These are phyloP conservation scores for Donacobius atricapilla DNA, from an alignment of 2,113 vertebrate species.

Conservation along the genomic window DNA sequence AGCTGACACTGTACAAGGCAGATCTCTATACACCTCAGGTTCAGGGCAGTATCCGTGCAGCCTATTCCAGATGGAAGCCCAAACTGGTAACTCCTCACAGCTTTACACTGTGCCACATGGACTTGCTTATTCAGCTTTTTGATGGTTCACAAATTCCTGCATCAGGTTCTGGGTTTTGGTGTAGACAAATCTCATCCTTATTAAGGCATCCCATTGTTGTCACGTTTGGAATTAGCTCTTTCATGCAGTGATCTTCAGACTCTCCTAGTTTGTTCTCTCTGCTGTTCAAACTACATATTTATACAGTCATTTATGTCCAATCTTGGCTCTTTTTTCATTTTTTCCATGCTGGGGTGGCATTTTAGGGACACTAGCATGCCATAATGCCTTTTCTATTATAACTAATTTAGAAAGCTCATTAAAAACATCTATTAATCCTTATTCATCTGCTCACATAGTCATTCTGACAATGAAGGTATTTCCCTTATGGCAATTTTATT, in stretches of 20 bases:
- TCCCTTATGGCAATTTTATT: constrained; percentile 35
- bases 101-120: background rate
- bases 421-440: constrained; percentile 25
- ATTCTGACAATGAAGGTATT: constrained; percentile 32
- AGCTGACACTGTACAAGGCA: background rate
- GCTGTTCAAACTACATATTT: background rate
- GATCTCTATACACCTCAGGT: background rate
- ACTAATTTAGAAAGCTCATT: background rate
- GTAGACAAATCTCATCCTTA: background rate
- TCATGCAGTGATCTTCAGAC: constrained; percentile 27
- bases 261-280: constrained; percentile 40
- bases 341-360: background rate
- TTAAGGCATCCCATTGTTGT: background rate
- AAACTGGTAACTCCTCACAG: background rate
- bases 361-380: background rate
- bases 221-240: constrained; percentile 26
- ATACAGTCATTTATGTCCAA: background rate
- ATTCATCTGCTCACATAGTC: constrained; percentile 32
- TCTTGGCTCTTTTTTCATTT: background rate
- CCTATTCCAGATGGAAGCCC: background rate
- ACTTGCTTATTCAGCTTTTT: background rate
- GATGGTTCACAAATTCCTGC: background rate
- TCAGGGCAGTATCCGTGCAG: background rate
- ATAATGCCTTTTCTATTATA: background rate
- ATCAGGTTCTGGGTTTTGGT: background rate